Evolutionary conservation across 2,113 vertebrate species (phyloP).

Genomic region (Lota lota): DNA sequence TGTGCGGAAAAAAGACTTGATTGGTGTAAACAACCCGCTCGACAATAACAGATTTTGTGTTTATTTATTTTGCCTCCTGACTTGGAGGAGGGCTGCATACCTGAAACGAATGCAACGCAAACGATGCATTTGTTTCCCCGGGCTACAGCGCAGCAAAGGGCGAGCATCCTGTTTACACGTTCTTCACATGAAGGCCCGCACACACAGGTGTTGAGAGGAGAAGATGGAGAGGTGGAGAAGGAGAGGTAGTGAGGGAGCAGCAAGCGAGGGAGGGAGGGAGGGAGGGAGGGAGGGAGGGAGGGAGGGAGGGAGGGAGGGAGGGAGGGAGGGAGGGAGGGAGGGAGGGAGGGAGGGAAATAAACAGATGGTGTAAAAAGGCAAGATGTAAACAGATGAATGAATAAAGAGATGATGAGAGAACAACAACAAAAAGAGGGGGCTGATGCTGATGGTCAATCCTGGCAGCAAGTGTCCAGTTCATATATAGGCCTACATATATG

Average conservation of each 20-base stretch:
- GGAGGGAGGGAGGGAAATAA: not conserved
- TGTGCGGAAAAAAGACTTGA: conserved; percentile 2
- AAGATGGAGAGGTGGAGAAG: too few relatives aligned
- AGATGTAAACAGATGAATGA: conserved; percentile 7
- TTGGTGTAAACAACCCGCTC: conserved; percentile 47
- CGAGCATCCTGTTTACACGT: conserved; percentile 29
- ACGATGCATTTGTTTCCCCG: conserved; percentile 25
- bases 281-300: conserved; percentile 18
- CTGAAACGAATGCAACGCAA: too few relatives aligned
- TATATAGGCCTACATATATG: too few relatives aligned
- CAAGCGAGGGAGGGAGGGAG: conserved; percentile 1
- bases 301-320: not conserved
- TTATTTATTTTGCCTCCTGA: conserved; percentile 52
- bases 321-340: not conserved
- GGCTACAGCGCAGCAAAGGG: conserved; percentile 17
- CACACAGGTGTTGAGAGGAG: not conserved
- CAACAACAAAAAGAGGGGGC: not conserved
- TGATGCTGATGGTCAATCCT: not conserved
- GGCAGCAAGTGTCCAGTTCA: not conserved
- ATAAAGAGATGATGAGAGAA: not conserved
- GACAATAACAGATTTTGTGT: conserved; percentile 43
- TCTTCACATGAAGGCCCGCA: conserved; percentile 29
- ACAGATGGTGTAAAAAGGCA: conserved; percentile 18
- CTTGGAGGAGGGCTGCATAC: conserved; percentile 24
- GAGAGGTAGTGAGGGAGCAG: not conserved